Evolutionary conservation across 2,888 invertebrate species (phyloP).

Genomic region (Hipparchia sbordonii): DNA sequence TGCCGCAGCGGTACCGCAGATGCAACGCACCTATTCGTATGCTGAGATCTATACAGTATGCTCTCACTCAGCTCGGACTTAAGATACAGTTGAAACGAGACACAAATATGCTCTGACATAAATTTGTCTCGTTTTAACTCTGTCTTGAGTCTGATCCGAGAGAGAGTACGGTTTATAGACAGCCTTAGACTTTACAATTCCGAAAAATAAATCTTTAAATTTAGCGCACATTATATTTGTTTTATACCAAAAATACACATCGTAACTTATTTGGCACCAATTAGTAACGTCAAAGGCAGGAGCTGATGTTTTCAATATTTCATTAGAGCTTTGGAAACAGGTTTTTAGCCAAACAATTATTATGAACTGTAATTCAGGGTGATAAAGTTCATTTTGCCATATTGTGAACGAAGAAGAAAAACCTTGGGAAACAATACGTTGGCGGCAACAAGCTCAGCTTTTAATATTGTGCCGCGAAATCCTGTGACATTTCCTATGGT

Average conservation of each 20-base stretch:
- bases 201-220: background rate
- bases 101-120: too few species aligned
- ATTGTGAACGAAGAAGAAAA: conserved; percentile 5
- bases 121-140: too few species aligned
- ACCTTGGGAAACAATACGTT: conserved; percentile 33
- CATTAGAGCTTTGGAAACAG: conserved; percentile 31
- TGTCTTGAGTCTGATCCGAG: too few species aligned
- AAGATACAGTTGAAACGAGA: too few species aligned
- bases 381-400: conserved; percentile 24
- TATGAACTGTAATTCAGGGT: background rate
- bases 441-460: conserved; percentile 31
- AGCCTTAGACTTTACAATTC: background rate
- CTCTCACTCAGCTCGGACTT: too few species aligned
- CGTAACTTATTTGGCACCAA: conserved; percentile 34
- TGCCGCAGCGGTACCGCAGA: too few species aligned
- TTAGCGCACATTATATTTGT: conserved; percentile 10
- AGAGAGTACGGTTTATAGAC: too few species aligned
- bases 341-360: conserved; percentile 4
- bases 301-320: conserved; percentile 36
- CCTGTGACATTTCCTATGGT: conserved; percentile 34
- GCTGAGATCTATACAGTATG: too few species aligned
- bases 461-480: conserved; percentile 35
- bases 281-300: conserved; percentile 36
- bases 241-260: conserved; percentile 30
- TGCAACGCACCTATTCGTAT: too few species aligned